Evolutionary conservation across 2,888 invertebrate genomes (phyloP).

Genomic region (Cheilosia variabilis): DNA sequence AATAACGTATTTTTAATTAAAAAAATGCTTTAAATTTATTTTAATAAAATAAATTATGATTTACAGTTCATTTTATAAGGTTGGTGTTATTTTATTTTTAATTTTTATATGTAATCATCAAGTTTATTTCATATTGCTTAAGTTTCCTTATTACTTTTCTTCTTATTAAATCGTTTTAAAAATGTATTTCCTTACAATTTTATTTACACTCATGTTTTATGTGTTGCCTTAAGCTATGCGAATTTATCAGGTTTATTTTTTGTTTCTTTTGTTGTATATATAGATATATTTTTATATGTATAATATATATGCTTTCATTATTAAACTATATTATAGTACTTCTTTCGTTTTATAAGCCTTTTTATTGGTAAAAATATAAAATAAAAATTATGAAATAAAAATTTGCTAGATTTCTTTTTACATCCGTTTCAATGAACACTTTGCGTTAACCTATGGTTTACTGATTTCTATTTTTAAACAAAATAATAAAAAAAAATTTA

Average conservation of each 20-base stretch:
- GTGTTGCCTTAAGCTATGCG: constrained; percentile 44
- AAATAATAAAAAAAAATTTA: constrained; percentile 59
- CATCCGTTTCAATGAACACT: constrained; percentile 62
- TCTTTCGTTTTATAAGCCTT: constrained; percentile 55
- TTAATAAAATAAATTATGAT: constrained; percentile 25
- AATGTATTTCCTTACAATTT: constrained; percentile 8
- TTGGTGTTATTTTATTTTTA: constrained; percentile 32
- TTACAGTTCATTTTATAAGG: constrained; percentile 29
- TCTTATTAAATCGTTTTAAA: constrained; percentile 1
- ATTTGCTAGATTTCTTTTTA: constrained; percentile 62
- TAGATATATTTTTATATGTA: constrained; percentile 8
- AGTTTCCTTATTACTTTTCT: constrained; percentile 32
- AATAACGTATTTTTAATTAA: constrained; percentile 11
- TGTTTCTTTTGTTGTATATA: constrained; percentile 35
- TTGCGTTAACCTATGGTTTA: constrained; percentile 60
- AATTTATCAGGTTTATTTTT: constrained; percentile 56
- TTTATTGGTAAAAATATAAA: constrained; percentile 48
- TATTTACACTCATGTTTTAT: constrained; percentile 8
- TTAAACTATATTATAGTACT: constrained; percentile 72
- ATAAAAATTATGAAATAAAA: constrained; percentile 44
- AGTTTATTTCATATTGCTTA: constrained; percentile 63
- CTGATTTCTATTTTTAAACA: constrained; percentile 41
- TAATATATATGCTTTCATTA: constrained; percentile 24
- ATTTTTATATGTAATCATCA: constrained; percentile 20
- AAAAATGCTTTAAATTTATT: constrained; percentile 9